Conservation (phyloP, 92 coral and sea anemone species). For the Pocillopora meandrina region DNA sequence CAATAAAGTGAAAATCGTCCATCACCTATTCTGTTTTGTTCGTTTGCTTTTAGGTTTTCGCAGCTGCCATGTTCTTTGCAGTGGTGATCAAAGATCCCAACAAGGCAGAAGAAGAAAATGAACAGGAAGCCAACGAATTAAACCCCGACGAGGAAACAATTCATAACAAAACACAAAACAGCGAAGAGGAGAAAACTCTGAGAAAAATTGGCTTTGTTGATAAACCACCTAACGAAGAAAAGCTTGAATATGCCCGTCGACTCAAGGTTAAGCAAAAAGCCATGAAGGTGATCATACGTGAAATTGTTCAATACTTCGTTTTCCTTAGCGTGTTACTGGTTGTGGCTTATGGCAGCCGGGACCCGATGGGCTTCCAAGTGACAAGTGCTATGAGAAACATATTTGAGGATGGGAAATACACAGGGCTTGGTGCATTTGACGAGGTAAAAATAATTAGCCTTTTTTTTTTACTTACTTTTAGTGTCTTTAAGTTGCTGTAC, state of each 20-base stretch:
- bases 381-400: slow-evolving; percentile 76
- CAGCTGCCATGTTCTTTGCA: slow-evolving; percentile 97
- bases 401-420: slow-evolving; percentile 66
- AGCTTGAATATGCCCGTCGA: slow-evolving; percentile 81
- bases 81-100: slow-evolving; percentile 94
- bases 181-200: slow-evolving; percentile 76
- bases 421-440: slow-evolving; percentile 62
- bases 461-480: no score
- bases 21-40: not conserved
- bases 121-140: slow-evolving; percentile 76
- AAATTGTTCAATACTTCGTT: slow-evolving; percentile 78
- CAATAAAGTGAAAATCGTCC: not conserved
- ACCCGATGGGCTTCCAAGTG: slow-evolving; percentile 83
- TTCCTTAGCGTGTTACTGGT: slow-evolving; percentile 76
- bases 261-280: slow-evolving; percentile 78
- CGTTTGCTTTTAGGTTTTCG: slow-evolving; percentile 64
- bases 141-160: slow-evolving; percentile 84
- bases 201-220: slow-evolving; percentile 79
- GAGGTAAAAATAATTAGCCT: slow-evolving; percentile 33
- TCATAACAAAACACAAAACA: slow-evolving; percentile 63
- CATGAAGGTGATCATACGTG: slow-evolving; percentile 87
- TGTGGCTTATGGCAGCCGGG: slow-evolving; percentile 93
- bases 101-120: slow-evolving; percentile 89
- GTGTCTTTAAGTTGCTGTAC: not conserved
- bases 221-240: slow-evolving; percentile 91